Evolutionary conservation across 2,113 vertebrate genomes (phyloP).

Genomic region (Sterna hirundo): DNA sequence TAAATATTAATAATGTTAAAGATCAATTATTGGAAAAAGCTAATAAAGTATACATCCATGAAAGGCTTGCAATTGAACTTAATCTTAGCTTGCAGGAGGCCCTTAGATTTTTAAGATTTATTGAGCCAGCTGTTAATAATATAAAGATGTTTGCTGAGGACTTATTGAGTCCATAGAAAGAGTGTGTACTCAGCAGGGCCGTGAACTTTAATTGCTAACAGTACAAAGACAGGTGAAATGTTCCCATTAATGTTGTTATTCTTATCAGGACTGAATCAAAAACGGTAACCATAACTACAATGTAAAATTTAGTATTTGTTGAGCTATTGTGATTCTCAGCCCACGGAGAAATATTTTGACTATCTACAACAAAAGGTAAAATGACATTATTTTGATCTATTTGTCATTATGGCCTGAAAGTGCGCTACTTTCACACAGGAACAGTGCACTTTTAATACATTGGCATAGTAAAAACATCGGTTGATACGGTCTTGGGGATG

Average conservation of each 20-base stretch:
- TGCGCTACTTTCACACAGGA: not conserved
- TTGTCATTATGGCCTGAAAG: not conserved
- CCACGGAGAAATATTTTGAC: not conserved
- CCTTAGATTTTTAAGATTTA: conserved; percentile 25
- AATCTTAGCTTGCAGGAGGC: conserved; percentile 36
- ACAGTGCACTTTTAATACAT: not conserved
- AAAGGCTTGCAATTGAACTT: conserved; percentile 24
- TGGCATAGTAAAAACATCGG: not conserved
- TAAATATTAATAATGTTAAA: conserved; percentile 24
- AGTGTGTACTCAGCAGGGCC: not conserved
- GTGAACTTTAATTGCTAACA: not conserved
- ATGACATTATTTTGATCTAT: not conserved
- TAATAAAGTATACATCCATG: conserved; percentile 28
- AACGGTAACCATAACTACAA: not conserved
- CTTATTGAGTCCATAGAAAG: not conserved
- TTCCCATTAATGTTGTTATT: not conserved
- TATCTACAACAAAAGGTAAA: not conserved
- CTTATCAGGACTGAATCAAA: not conserved
- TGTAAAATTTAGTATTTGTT: not conserved
- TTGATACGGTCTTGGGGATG: not conserved
- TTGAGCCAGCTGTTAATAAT: conserved; percentile 34
- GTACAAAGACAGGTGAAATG: conserved; percentile 18
- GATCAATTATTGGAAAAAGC: conserved; percentile 44
- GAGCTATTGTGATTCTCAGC: not conserved
- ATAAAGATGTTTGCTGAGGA: not conserved